phyloP scores from a whole-genome alignment of 1,140 invertebrate genomes.

The Trinorchestia longiramus region DNA sequence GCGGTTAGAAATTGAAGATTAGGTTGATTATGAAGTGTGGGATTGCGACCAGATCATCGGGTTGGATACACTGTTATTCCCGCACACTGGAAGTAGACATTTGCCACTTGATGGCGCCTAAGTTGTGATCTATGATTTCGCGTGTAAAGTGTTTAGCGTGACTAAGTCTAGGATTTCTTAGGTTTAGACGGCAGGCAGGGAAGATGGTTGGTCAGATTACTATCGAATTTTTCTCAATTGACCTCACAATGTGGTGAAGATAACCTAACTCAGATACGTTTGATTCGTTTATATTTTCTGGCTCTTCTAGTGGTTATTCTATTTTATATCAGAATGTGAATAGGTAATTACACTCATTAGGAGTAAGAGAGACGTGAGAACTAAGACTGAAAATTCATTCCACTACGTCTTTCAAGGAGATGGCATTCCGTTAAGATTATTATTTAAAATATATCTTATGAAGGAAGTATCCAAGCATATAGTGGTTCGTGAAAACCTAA shows the following conservation, averaged over 20 bases:
- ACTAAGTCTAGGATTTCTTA: constrained; percentile 15
- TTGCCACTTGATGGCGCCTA: background rate
- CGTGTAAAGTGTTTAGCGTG: background rate
- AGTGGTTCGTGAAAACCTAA: background rate
- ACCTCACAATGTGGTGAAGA: background rate
- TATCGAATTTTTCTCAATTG: background rate
- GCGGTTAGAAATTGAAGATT: background rate
- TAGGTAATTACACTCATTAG: background rate
- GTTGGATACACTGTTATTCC: background rate
- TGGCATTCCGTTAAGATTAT: background rate
- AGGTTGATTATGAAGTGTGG: background rate
- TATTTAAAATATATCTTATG: background rate
- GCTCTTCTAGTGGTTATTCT: background rate
- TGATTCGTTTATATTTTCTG: background rate
- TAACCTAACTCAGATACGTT: background rate
- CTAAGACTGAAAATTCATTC: background rate
- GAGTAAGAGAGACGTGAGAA: background rate
- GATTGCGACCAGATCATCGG: background rate
- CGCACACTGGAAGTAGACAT: background rate
- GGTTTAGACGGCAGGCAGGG: background rate
- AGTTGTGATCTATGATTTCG: background rate
- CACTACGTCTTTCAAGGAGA: background rate
- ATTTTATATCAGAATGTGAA: background rate
- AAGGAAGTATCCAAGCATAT: background rate
- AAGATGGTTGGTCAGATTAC: background rate